Percentiles rank a stretch among this genome's conserved stretches.
Evolutionary conservation across 2,888 invertebrate species (phyloP).

Genomic region (Eristalis tenax): DNA sequence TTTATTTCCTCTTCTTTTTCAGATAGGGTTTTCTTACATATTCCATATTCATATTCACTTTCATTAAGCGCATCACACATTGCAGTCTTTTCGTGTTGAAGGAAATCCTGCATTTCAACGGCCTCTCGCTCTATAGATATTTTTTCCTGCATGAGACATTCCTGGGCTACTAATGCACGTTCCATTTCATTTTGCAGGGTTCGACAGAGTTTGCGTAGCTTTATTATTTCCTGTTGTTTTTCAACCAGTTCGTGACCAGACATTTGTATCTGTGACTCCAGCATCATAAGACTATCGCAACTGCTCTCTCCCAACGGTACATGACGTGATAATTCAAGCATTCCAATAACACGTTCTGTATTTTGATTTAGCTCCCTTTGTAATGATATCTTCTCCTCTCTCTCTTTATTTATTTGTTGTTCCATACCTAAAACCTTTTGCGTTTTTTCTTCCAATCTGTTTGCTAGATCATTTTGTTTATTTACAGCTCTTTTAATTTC

Average conservation of each 20-base stretch:
- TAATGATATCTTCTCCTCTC: slow-evolving; percentile 88
- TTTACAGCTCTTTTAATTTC: slow-evolving; percentile 84
- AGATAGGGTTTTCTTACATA: slow-evolving; percentile 79
- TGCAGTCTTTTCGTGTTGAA: slow-evolving; percentile 92
- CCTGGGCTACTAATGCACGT: slow-evolving; percentile 86
- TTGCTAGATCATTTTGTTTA: slow-evolving; percentile 85
- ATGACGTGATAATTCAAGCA: slow-evolving; percentile 82
- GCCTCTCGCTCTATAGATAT: slow-evolving; percentile 90
- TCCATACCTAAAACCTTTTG: slow-evolving; percentile 83
- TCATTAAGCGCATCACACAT: slow-evolving; percentile 90
- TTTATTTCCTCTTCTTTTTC: slow-evolving; percentile 84
- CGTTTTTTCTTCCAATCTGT: slow-evolving; percentile 80
- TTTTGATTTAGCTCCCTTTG: slow-evolving; percentile 89
- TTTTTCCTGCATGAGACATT: slow-evolving; percentile 87
- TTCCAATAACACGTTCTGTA: slow-evolving; percentile 87
- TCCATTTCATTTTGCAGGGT: slow-evolving; percentile 87
- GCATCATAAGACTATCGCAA: slow-evolving; percentile 87
- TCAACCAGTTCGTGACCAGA: slow-evolving; percentile 88
- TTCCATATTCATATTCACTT: slow-evolving; percentile 83
- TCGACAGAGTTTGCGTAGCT: slow-evolving; percentile 87
- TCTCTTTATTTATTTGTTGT: slow-evolving; percentile 85
- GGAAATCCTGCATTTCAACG: slow-evolving; percentile 92
- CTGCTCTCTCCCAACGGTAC: slow-evolving; percentile 83
- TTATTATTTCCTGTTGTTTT: slow-evolving; percentile 89
- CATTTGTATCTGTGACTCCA: slow-evolving; percentile 89